Conservation (phyloP, 2,113 vertebrate genomes). For the Pterocles orientalis region DNA sequence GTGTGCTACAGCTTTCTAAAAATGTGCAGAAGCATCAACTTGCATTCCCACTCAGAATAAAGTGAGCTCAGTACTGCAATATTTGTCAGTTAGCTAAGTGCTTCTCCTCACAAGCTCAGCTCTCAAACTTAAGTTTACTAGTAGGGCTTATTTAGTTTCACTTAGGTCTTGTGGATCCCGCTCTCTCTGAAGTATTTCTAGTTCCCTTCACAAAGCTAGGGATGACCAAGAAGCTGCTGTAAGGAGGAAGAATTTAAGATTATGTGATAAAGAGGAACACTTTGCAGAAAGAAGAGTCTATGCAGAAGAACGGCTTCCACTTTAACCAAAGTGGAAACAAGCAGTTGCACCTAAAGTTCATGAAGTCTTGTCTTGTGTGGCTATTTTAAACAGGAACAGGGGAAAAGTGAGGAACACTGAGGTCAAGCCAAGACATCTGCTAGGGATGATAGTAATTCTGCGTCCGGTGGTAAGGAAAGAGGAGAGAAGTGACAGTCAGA, state of each 20-base stretch:
- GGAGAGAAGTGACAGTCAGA: conserved; percentile 49
- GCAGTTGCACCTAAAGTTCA: conserved; percentile 34
- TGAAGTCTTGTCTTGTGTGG: not conserved
- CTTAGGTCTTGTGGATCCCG: not conserved
- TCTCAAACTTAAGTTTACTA: not conserved
- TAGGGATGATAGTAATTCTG: conserved; percentile 56
- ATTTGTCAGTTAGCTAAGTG: not conserved
- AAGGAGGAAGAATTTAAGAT: conserved; percentile 46
- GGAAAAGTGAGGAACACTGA: conserved; percentile 44
- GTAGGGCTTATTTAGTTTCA: not conserved
- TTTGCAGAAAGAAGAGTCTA: conserved; percentile 1
- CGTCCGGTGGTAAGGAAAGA: conserved; percentile 49
- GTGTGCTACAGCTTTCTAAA: not conserved
- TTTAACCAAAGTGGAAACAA: conserved; percentile 45
- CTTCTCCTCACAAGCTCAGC: not conserved
- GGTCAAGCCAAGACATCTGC: conserved; percentile 53
- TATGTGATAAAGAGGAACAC: conserved; percentile 51
- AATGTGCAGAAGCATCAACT: not conserved
- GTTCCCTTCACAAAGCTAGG: conserved; percentile 26
- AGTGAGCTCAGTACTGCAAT: not conserved
- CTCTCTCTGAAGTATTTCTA: not conserved
- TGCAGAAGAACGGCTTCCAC: conserved; percentile 50
- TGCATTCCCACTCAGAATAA: not conserved
- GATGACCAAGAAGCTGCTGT: not conserved
- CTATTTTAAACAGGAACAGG: conserved; percentile 48